Percentiles rank a stretch among this genome's conserved stretches.
Evolutionary conservation across 1,140 invertebrate species (phyloP).

Genomic region (Gerris buenoi): DNA sequence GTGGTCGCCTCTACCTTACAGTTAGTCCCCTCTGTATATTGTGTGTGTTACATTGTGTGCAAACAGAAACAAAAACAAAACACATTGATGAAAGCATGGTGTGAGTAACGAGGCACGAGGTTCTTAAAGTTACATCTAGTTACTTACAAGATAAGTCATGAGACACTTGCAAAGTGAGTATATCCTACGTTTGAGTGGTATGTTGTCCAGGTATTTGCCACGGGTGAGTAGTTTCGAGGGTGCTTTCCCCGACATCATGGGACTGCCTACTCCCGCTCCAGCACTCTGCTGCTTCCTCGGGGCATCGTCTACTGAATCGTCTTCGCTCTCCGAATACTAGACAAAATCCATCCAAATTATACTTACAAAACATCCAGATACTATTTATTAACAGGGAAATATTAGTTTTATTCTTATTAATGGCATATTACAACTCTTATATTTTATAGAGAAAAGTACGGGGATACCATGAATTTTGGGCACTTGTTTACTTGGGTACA

Average conservation of each 20-base stretch:
- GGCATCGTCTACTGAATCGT: conserved; percentile 22
- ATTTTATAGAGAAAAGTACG: no score
- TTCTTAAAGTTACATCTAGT: no score
- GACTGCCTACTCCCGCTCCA: neutral
- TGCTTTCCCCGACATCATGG: neutral
- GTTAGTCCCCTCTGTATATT: no score
- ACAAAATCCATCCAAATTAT: neutral
- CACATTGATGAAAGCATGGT: no score
- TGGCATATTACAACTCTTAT: no score
- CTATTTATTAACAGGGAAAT: neutral
- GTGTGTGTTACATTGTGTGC: no score
- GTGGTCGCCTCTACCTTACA: no score
- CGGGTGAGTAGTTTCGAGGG: conserved; percentile 33
- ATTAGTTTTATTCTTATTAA: neutral
- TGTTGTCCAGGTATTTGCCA: conserved; percentile 40
- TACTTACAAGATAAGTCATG: conserved; percentile 55
- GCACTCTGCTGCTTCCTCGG: conserved; percentile 10
- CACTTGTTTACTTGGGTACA: no score
- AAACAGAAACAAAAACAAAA: no score
- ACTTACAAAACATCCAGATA: neutral
- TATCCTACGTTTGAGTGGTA: conserved; percentile 56
- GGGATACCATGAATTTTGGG: no score
- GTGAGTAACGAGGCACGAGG: no score
- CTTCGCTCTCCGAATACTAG: conserved; percentile 25
- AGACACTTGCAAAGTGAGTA: conserved; percentile 58